Base-by-base conservation (phyloP, 2,113 vertebrate species). In the Urocynchramus pylzowi region DNA sequence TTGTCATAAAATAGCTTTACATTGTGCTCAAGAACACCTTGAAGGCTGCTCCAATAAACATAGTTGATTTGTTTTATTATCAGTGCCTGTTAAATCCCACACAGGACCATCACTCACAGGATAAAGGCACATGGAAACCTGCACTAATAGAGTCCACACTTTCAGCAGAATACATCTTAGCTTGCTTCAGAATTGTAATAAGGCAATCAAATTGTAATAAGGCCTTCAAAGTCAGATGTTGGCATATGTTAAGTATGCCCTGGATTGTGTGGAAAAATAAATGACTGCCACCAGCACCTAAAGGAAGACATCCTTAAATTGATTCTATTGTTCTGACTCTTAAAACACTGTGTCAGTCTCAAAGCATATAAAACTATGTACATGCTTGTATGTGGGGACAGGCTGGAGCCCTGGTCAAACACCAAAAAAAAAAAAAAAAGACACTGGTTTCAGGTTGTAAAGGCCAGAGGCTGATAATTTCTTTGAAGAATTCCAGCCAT, bases 261-360 rank as follows among this genome's bases (percentile, higher is more conserved):
- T 68, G 19, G 64, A 54, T 41, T 9, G 18, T 17, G 5, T 19
- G 10, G 28, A 63, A 59, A 76, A 76, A 27, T 11, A 63, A 23
- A 47, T 33, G 22, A 79, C 9, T 0, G 0, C 8, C 49, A 21
- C 7, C 31, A 54, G 26, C 68, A 64, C 44, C 20, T 31, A 52
- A 86, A 71, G 14, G 60, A 75, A 57, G 26, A 67, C 4, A 73
- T 45, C 17, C 20, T 21, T 53, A 7, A 83, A 79, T 3, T 61
- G 24, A 11, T 61, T 75, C 35, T 41, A 2, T 19, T 60, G 16
- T 79, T 49, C 60, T 23, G 44, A 65, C 31, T 82, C 61, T 65
- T 31, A 56, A 39, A 61, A 41, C 49, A 50, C 39, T 39, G 9
- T 28, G 44, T 31, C 17, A 33, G 9, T 42, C 59, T 73, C 47